Evolutionary conservation across 2,888 invertebrate genomes (phyloP).

Genomic region (Masnerella sp.): DNA sequence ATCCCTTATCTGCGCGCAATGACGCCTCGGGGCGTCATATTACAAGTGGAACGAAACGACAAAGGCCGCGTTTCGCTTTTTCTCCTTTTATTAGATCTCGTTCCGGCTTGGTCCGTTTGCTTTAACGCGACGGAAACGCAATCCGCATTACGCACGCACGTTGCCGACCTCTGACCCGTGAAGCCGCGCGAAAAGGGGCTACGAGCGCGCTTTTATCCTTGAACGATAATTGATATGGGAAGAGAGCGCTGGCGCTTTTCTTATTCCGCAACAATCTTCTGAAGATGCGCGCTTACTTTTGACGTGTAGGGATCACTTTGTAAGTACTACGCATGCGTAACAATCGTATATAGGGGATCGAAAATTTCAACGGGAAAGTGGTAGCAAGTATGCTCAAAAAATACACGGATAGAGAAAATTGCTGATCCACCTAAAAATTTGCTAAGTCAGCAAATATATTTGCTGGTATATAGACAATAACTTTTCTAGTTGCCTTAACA

Average conservation of each 20-base stretch:
- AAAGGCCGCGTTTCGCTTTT: slow-evolving; percentile 36
- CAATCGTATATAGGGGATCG: no score
- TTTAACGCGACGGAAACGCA: slow-evolving; percentile 34
- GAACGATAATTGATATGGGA: slow-evolving; percentile 52
- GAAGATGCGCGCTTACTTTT: neutral
- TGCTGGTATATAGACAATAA: no score
- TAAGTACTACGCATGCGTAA: no score
- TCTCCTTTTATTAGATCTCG: no score
- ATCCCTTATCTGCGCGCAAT: slow-evolving; percentile 30
- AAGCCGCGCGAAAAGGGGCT: slow-evolving; percentile 10
- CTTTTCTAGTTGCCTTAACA: no score
- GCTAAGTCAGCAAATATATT: no score
- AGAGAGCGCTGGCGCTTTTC: slow-evolving; percentile 14
- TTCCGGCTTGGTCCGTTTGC: no score
- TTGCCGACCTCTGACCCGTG: slow-evolving; percentile 17
- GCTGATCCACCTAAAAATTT: no score
- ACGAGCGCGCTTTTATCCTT: slow-evolving; percentile 34
- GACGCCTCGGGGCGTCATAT: slow-evolving; percentile 23
- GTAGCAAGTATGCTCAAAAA: no score
- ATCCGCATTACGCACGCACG: slow-evolving; percentile 44
- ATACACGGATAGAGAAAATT: no score
- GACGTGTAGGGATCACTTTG: no score
- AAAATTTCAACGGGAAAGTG: no score
- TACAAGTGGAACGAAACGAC: slow-evolving; percentile 35
- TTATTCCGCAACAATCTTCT: slow-evolving; percentile 15